Conservation (phyloP, 2,888 invertebrate genomes). For the Dicycla oo region DNA sequence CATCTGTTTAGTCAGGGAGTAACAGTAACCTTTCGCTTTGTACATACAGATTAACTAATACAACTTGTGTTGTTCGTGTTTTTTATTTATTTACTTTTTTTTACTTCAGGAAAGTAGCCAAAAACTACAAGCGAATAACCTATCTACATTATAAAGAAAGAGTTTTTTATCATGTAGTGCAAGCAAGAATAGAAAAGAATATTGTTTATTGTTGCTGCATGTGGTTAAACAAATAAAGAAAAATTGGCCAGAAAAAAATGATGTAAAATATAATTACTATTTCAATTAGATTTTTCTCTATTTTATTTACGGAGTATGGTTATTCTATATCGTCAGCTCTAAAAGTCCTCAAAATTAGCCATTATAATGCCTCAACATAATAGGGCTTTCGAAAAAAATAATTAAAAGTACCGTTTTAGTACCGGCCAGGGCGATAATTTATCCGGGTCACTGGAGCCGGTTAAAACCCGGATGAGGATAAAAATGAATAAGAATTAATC, state of each 20-base stretch:
- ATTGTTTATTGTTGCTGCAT: no score
- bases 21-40: no score
- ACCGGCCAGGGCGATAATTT: slow-evolving; percentile 66
- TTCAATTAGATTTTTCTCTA: not conserved
- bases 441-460: slow-evolving; percentile 58
- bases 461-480: slow-evolving; percentile 59
- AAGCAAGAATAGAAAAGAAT: no score
- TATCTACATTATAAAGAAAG: not conserved
- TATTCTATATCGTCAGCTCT: slow-evolving; percentile 26
- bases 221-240: no score
- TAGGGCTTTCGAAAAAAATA: slow-evolving; percentile 67
- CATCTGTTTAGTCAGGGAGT: no score
- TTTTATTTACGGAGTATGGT: not conserved
- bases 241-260: no score
- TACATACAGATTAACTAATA: no score
- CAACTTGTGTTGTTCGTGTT: no score
- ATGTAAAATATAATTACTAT: no score
- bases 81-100: no score
- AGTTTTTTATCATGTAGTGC: not conserved
- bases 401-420: slow-evolving; percentile 70
- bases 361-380: slow-evolving; percentile 55
- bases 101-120: not conserved
- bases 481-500: slow-evolving; percentile 70
- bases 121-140: not conserved
- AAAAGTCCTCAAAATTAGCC: slow-evolving; percentile 55